Conservation (phyloP, 2,888 invertebrate genomes). For the Morpho deidamia region DNA sequence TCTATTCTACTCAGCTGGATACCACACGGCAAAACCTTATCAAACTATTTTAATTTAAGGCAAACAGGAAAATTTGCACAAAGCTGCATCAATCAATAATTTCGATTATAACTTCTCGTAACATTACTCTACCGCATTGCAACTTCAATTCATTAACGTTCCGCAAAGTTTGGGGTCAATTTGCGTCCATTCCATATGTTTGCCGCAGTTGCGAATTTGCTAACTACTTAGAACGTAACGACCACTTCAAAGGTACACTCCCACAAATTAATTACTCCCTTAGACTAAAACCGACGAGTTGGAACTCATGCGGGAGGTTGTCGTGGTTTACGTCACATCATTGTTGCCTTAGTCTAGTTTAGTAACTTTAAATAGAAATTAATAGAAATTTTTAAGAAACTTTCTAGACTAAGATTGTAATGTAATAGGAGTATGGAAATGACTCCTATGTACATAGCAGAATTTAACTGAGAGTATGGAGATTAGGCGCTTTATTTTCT, state of each 20-base stretch:
- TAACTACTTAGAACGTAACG: slow-evolving; percentile 33
- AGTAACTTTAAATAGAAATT: too few relatives aligned
- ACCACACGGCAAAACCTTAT: too few relatives aligned
- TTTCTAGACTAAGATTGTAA: too few relatives aligned
- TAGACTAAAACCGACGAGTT: slow-evolving; percentile 40
- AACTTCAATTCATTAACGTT: slow-evolving; percentile 20
- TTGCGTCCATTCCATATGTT: slow-evolving; percentile 29
- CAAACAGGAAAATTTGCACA: not conserved
- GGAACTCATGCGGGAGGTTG: slow-evolving; percentile 37
- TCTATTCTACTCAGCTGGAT: too few relatives aligned
- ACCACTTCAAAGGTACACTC: slow-evolving; percentile 44
- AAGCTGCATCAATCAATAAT: not conserved
- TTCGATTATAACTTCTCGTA: not conserved
- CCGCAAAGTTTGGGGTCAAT: slow-evolving; percentile 23
- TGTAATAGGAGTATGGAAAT: too few relatives aligned
- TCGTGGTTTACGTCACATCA: slow-evolving; percentile 14
- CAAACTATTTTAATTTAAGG: too few relatives aligned
- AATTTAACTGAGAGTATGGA: too few relatives aligned
- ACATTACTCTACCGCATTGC: slow-evolving; percentile 2
- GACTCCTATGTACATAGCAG: too few relatives aligned
- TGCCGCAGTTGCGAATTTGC: slow-evolving; percentile 40
- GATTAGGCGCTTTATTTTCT: too few relatives aligned
- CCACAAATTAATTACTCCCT: slow-evolving; percentile 57
- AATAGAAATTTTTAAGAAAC: too few relatives aligned
- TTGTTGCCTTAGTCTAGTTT: too few relatives aligned